Evolutionary conservation across 2,888 invertebrate genomes (phyloP), one percentile per base, ranked within the genome.

Genomic region (Agrochola circellaris): DNA sequence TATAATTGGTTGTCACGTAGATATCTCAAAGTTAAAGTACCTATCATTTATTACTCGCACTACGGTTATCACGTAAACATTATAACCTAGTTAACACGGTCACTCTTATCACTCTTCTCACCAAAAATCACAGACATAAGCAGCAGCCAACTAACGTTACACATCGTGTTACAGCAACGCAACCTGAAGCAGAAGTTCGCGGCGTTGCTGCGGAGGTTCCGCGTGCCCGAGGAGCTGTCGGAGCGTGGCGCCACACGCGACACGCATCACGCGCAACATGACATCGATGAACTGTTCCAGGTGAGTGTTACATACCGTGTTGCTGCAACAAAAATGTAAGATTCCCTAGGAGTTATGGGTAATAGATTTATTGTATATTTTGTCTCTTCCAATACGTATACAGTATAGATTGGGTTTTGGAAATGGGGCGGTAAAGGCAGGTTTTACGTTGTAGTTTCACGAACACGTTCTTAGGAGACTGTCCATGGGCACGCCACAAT

Each of bases 131-230:
- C 9, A 60, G 1, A 60, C 8, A 60, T 30, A 60, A 17, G 1
- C 60, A 60, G 30, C 60, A 17, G 30, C 1, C 30, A 30, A 60
- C 17, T 60, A 30, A 67, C 66, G 71, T 48, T 30, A 20, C n/a
- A 48, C 26, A n/a, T 51, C 51, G 26, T 88, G 83, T 94, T 96
- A 83, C 97, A 98, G 97, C 98, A 99, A 98, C 98, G 99, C 92
- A 99, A 99, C 96, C 97, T 99, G 92, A 99, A 99, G 95, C 99
- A 99, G 96, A 99, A 99, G 96, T 99, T 99, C 95, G 99, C 99
- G 84, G 99, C 99, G 71, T 96, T 99, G 88, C 96, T 99, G 92
- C 98, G 98, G 93, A 98, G 99, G 90, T 99, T 99, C 97, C 98
- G 99, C 90, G 98, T 99, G 85, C 98, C 99, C 61, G 99, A 99